These are phyloP conservation scores for Antheraea yamamai DNA, from an alignment of 2,888 invertebrate genomes.

Conservation along the genomic window DNA sequence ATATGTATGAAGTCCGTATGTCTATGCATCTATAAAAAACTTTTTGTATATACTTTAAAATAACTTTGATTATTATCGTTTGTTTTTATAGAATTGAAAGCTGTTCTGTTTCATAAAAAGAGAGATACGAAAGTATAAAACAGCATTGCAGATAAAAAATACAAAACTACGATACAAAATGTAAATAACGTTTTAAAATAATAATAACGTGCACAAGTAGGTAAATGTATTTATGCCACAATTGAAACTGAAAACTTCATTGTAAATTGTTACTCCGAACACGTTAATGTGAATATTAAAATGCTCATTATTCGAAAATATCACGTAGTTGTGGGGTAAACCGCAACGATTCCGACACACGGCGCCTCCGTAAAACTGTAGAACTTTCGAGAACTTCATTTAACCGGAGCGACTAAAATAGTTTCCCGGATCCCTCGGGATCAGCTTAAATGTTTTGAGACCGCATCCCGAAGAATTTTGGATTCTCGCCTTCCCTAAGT, in stretches of 20 bases:
- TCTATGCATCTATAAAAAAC: too few relatives aligned
- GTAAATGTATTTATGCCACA: neutral
- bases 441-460: constrained; percentile 22
- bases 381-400: constrained; percentile 21
- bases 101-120: neutral
- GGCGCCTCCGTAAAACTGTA: neutral
- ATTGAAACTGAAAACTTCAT: neutral
- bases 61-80: too few relatives aligned
- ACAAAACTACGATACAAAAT: neutral
- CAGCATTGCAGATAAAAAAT: neutral
- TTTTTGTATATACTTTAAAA: too few relatives aligned
- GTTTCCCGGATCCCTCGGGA: constrained; percentile 12
- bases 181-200: neutral
- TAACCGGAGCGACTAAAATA: constrained; percentile 6
- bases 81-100: too few relatives aligned
- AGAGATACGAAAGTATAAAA: neutral
- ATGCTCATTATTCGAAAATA: neutral
- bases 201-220: neutral
- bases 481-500: constrained; percentile 23
- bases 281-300: neutral
- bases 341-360: neutral
- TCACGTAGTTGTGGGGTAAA: neutral
- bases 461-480: constrained; percentile 25
- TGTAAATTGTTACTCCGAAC: neutral
- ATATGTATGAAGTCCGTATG: too few relatives aligned